Evolutionary conservation across 2,888 invertebrate species (phyloP).

Genomic region (Pelosia muscerda): DNA sequence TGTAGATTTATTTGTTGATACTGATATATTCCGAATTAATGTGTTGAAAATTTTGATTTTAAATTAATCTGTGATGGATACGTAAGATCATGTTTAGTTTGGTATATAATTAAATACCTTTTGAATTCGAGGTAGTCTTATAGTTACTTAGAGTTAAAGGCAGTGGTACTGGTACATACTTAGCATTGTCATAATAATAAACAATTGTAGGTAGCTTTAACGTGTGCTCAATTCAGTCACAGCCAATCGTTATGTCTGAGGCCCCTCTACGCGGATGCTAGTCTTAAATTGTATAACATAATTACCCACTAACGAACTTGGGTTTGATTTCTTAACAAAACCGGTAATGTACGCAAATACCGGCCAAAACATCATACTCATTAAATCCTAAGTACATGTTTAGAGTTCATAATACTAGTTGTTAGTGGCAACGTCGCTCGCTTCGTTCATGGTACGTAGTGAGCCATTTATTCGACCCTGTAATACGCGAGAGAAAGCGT

Average conservation of each 20-base stretch:
- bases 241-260: slow-evolving; percentile 7
- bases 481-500: slow-evolving; percentile 52
- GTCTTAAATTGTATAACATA: slow-evolving; percentile 6
- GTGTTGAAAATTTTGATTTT: neutral
- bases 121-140: neutral
- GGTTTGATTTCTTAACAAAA: slow-evolving; percentile 31
- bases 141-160: neutral
- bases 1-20: slow-evolving; percentile 3
- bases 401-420: slow-evolving; percentile 6
- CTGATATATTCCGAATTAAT: neutral
- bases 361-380: slow-evolving; percentile 24
- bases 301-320: slow-evolving; percentile 18
- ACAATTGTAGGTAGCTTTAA: slow-evolving; percentile 10
- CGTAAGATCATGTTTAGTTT: neutral
- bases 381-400: slow-evolving; percentile 7
- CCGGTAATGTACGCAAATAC: slow-evolving; percentile 36
- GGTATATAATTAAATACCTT: neutral
- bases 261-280: slow-evolving; percentile 35
- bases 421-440: slow-evolving; percentile 18
- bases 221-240: neutral
- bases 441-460: slow-evolving; percentile 20
- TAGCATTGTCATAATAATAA: neutral
- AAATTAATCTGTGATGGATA: neutral
- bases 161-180: neutral
- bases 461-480: slow-evolving; percentile 58